These are phyloP conservation scores for Augochlorella aurata DNA, from an alignment of 2,888 invertebrate species.

Conservation along the genomic window DNA sequence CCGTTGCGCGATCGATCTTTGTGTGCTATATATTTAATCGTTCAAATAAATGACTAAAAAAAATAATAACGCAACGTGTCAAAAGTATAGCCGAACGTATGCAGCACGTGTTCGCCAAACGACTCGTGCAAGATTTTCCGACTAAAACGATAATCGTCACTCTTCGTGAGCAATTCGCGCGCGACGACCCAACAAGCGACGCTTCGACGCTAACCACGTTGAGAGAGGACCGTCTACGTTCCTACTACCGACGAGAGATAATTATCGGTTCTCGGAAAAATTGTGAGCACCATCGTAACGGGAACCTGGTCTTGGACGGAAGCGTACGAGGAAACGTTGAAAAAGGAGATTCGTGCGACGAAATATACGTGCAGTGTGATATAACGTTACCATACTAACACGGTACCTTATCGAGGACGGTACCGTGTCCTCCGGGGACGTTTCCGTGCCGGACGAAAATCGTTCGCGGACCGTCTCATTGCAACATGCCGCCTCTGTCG, in stretches of 20 bases:
- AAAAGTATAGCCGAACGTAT: too few relatives aligned
- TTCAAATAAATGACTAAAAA: too few relatives aligned
- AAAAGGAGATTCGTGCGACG: constrained; percentile 19
- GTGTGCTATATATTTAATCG: not conserved
- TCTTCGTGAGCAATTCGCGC: too few relatives aligned
- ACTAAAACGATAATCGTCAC: not conserved
- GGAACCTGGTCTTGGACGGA: constrained; percentile 37
- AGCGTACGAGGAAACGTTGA: constrained; percentile 2
- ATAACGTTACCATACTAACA: constrained; percentile 27
- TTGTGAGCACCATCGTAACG: not conserved
- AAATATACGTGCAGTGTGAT: constrained; percentile 42
- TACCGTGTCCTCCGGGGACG: constrained; percentile 3
- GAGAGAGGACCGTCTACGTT: not conserved
- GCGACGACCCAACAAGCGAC: not conserved
- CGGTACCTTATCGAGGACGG: constrained; percentile 17
- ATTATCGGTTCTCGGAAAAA: not conserved
- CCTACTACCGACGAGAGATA: constrained; percentile 24
- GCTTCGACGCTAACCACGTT: constrained; percentile 19
- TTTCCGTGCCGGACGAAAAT: constrained; percentile 12
- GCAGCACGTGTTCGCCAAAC: not conserved
- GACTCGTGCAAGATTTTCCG: not conserved
- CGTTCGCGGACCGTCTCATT: constrained; percentile 45
- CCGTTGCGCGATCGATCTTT: not conserved
- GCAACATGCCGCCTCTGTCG: constrained; percentile 69
- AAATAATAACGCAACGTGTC: too few relatives aligned